Evolutionary conservation across 2,113 vertebrate genomes (phyloP).

Genomic region (Xerus inauris): DNA sequence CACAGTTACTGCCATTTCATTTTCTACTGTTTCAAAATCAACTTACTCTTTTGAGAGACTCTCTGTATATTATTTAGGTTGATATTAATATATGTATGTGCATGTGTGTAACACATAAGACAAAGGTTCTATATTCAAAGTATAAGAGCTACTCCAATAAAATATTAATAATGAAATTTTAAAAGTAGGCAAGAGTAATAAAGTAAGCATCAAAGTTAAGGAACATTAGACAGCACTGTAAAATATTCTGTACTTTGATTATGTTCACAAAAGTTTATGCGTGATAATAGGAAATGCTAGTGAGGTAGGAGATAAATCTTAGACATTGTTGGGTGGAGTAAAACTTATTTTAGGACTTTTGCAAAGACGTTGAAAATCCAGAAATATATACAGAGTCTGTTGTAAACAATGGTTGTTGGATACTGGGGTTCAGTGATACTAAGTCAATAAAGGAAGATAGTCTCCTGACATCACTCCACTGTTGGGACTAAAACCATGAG

Average conservation of each 20-base stretch:
- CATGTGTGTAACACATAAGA: too few relatives aligned
- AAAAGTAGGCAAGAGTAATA: not conserved
- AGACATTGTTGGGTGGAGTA: not conserved
- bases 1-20: not conserved
- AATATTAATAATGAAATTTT: not conserved
- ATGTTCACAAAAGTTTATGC: not conserved
- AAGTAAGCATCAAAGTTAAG: not conserved
- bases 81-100: not conserved
- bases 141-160: not conserved
- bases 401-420: not conserved
- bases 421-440: not conserved
- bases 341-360: not conserved
- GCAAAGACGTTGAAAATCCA: not conserved
- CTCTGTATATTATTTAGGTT: not conserved
- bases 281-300: not conserved
- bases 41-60: not conserved
- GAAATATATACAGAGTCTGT: not conserved
- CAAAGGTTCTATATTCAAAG: not conserved
- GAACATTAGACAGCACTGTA: not conserved
- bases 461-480: not conserved
- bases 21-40: not conserved
- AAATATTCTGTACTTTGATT: not conserved
- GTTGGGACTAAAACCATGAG: not conserved
- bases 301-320: not conserved
- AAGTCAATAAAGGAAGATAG: not conserved